These are phyloP conservation scores for Exocentrus adspersus DNA, from an alignment of 2,888 invertebrate species.

Conservation along the genomic window DNA sequence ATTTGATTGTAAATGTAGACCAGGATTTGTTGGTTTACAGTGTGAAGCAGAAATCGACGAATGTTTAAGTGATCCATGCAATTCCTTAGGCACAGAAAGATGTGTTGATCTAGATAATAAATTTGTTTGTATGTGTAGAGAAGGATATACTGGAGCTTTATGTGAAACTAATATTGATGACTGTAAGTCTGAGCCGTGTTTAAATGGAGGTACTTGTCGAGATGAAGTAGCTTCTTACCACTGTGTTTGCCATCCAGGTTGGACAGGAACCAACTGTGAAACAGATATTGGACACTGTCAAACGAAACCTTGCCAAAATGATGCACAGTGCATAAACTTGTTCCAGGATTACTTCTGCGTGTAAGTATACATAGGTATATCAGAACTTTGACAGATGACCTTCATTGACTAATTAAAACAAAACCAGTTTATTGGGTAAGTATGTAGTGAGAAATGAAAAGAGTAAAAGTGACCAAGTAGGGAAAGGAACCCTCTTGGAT, in stretches of 20 bases:
- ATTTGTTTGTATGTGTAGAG: constrained; percentile 87
- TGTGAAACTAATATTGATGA: constrained; percentile 91
- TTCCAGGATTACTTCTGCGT: constrained; percentile 93
- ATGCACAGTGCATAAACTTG: constrained; percentile 89
- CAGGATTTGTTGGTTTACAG: constrained; percentile 91
- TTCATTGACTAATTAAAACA: too few species aligned
- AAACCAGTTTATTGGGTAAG: too few species aligned
- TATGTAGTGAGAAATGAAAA: too few species aligned
- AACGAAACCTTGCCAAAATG: constrained; percentile 90
- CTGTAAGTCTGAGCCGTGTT: constrained; percentile 85
- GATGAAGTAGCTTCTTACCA: constrained; percentile 87
- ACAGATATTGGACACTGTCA: constrained; percentile 88
- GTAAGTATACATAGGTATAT: constrained; percentile 68
- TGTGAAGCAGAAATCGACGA: constrained; percentile 95
- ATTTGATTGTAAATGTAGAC: constrained; percentile 91
- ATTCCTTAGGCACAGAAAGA: constrained; percentile 86
- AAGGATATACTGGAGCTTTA: constrained; percentile 85
- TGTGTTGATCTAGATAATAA: constrained; percentile 91
- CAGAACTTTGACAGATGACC: too few species aligned
- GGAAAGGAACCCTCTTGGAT: too few species aligned
- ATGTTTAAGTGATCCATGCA: constrained; percentile 91
- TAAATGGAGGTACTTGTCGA: constrained; percentile 88
- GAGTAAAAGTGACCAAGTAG: too few species aligned
- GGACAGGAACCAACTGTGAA: constrained; percentile 89
- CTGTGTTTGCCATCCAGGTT: constrained; percentile 85